Evolutionary conservation across 2,113 vertebrate species (phyloP).

Genomic region (Nannobrachium achirus): DNA sequence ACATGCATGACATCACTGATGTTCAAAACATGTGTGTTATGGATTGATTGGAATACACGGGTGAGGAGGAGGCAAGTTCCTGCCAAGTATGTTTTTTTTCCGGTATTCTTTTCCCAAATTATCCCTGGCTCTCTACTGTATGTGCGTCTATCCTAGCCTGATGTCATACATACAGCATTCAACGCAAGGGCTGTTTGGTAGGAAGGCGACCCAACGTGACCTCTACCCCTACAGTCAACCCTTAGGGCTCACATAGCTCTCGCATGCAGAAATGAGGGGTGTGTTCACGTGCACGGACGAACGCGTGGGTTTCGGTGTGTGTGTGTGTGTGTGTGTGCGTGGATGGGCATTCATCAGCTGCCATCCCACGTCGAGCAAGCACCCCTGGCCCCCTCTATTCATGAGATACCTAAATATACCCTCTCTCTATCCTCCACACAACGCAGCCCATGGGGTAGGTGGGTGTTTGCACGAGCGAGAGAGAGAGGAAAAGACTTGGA

Average conservation of each 20-base stretch:
- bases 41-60: too few species aligned
- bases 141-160: background rate
- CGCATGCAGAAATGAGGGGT: constrained; percentile 20
- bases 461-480: constrained; percentile 18
- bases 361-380: constrained; percentile 46
- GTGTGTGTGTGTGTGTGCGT: constrained; percentile 35
- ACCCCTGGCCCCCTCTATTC: constrained; percentile 39
- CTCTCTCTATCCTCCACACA: constrained; percentile 28
- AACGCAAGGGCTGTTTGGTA: constrained; percentile 7
- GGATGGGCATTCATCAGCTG: constrained; percentile 67
- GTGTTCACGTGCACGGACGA: constrained; percentile 16
- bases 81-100: background rate
- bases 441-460: constrained; percentile 31
- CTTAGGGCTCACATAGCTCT: constrained; percentile 40
- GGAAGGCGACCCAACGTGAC: constrained; percentile 40
- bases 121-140: too few species aligned
- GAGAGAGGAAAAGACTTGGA: constrained; percentile 17
- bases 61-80: background rate
- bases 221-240: constrained; percentile 23
- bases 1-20: too few species aligned
- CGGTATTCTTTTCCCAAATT: background rate
- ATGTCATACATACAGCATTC: background rate
- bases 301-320: constrained; percentile 15
- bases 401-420: constrained; percentile 67
- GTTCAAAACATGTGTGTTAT: too few species aligned